Conservation (phyloP, 2,113 vertebrate species). For the Orthonyx spaldingii region DNA sequence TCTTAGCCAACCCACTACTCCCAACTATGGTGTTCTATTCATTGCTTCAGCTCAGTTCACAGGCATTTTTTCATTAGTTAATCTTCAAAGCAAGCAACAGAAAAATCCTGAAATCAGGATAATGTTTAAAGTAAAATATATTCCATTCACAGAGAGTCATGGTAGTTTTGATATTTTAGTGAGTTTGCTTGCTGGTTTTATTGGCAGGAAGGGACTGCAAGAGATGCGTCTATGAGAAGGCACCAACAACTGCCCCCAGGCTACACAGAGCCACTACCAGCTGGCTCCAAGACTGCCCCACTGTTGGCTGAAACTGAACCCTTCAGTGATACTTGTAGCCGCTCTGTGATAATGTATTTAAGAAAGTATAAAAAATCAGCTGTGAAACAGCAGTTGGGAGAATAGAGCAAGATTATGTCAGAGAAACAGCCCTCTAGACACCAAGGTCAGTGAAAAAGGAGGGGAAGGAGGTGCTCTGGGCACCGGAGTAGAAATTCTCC, state of each 20-base stretch:
- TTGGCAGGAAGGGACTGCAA: not conserved
- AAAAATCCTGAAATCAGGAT: not conserved
- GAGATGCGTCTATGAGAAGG: not conserved
- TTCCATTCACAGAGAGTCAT: not conserved
- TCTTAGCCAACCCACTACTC: not conserved
- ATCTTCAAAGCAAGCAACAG: not conserved
- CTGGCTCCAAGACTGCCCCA: fast-evolving
- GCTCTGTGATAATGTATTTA: no score
- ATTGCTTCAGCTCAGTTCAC: not conserved
- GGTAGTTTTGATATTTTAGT: not conserved
- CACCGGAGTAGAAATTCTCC: not conserved
- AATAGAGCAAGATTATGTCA: not conserved
- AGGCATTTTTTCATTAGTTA: not conserved
- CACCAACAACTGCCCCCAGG: not conserved
- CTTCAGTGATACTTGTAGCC: not conserved
- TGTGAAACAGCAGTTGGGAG: not conserved
- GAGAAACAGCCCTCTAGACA: not conserved
- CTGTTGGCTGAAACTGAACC: not conserved
- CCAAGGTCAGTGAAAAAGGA: not conserved
- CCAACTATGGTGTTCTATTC: fast-evolving
- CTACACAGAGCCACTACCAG: not conserved
- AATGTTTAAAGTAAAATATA: not conserved
- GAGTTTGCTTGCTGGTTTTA: not conserved
- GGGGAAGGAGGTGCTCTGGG: not conserved
- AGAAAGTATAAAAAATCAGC: not conserved